Evolutionary conservation across 2,797 vertebrate species (phyloP).

Genomic region (Gephyroberyx darwinii): DNA sequence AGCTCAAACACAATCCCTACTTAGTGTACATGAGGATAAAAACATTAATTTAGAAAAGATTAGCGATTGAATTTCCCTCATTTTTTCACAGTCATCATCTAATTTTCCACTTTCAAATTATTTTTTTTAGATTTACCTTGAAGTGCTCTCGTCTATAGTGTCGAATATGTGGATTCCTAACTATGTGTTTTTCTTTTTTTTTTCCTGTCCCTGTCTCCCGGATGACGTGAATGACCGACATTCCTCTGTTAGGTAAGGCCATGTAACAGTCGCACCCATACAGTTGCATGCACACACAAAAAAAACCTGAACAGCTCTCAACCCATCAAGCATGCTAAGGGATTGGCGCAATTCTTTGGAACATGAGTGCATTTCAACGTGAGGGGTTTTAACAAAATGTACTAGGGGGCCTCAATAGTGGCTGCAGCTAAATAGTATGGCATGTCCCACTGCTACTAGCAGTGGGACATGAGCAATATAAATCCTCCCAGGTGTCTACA

Average conservation of each 20-base stretch:
- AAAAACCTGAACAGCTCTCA: background rate
- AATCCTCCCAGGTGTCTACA: background rate
- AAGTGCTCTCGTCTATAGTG: slow-evolving; percentile 8
- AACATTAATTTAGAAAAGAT: slow-evolving; percentile 12
- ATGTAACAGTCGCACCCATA: slow-evolving; percentile 17
- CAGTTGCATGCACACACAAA: background rate
- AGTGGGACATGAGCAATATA: background rate
- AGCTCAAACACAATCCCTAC: background rate
- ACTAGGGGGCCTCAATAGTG: background rate
- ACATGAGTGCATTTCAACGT: slow-evolving; percentile 3
- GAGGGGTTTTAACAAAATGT: slow-evolving; percentile 7
- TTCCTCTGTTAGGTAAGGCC: slow-evolving; percentile 27
- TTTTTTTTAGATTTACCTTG: background rate
- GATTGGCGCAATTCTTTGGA: background rate
- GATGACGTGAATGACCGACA: slow-evolving; percentile 21
- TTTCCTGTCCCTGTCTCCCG: background rate
- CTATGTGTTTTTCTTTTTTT: background rate
- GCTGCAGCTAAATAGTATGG: background rate
- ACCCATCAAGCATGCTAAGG: background rate
- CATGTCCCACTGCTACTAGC: too few relatives aligned
- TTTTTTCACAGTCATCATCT: slow-evolving; percentile 1
- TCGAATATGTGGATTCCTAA: slow-evolving; percentile 11
- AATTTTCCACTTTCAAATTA: background rate
- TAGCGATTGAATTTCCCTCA: background rate
- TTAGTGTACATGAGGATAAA: background rate